These are phyloP conservation scores for Hipparchia semele DNA, from an alignment of 2,888 invertebrate species.

Conservation along the genomic window DNA sequence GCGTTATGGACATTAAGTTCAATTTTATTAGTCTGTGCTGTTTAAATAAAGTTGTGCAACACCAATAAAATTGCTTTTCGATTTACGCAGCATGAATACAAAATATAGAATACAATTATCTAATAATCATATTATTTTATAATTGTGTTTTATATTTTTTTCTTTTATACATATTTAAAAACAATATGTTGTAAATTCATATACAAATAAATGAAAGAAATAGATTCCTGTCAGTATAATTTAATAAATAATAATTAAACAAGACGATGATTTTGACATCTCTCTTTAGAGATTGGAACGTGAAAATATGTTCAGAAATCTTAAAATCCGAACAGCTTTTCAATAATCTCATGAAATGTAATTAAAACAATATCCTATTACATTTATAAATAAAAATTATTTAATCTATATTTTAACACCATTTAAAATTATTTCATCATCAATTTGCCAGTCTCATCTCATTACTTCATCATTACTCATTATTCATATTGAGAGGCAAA, in stretches of 20 bases:
- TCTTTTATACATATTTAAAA: too few relatives aligned
- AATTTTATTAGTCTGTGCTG: too few relatives aligned
- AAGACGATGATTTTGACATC: slow-evolving; percentile 43
- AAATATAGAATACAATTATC: too few relatives aligned
- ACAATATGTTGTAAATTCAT: too few relatives aligned
- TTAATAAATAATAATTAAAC: too few relatives aligned
- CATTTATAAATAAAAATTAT: neutral
- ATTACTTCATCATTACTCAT: neutral
- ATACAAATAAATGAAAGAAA: neutral
- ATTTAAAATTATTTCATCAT: neutral
- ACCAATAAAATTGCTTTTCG: too few relatives aligned
- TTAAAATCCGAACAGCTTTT: too few relatives aligned
- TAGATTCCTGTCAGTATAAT: too few relatives aligned
- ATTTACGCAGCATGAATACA: too few relatives aligned
- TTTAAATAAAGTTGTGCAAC: too few relatives aligned
- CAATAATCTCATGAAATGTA: too few relatives aligned
- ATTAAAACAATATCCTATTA: neutral
- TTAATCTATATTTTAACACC: neutral
- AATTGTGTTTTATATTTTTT: neutral
- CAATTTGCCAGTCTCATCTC: neutral
- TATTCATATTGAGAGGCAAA: neutral
- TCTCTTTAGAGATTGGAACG: slow-evolving; percentile 44
- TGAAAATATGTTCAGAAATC: slow-evolving; percentile 4
- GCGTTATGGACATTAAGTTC: too few relatives aligned
- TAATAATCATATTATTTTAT: neutral